Conservation (phyloP, 2,888 invertebrate genomes). For the Xanthia togata region DNA sequence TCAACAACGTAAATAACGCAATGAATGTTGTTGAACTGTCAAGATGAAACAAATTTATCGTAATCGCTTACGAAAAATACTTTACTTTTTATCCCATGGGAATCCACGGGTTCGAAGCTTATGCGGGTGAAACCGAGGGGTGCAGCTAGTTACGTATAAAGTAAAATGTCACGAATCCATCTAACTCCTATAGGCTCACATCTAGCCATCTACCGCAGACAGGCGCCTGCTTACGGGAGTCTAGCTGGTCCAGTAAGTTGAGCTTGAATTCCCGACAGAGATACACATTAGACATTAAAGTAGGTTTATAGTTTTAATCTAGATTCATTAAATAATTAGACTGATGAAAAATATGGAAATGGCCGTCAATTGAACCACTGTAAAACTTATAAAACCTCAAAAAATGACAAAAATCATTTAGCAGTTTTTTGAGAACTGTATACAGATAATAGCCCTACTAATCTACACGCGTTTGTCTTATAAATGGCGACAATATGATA, state of each 20-base stretch:
- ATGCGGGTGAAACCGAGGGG: no score
- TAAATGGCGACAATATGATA: constrained; percentile 82
- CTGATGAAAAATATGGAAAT: constrained; percentile 1
- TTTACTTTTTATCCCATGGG: no score
- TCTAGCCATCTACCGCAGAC: constrained; percentile 3
- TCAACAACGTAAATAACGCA: no score
- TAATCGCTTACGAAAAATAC: no score
- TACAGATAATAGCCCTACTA: constrained; percentile 12
- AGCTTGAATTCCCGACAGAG: constrained; percentile 37
- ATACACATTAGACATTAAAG: constrained; percentile 4
- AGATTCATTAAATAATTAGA: neutral
- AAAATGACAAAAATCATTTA: constrained; percentile 1
- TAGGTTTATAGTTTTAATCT: neutral
- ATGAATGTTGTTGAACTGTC: no score
- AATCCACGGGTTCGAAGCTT: no score
- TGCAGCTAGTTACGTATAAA: neutral
- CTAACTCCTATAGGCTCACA: constrained; percentile 38
- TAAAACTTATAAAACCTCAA: neutral
- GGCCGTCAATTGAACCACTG: neutral
- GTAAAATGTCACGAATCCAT: constrained; percentile 16
- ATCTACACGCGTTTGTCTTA: constrained; percentile 83
- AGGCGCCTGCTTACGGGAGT: no score
- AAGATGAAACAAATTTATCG: no score
- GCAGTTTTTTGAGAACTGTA: neutral
- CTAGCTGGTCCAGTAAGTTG: constrained; percentile 35